Evolutionary conservation across 2,113 vertebrate genomes (phyloP).

Genomic region (Parus major): DNA sequence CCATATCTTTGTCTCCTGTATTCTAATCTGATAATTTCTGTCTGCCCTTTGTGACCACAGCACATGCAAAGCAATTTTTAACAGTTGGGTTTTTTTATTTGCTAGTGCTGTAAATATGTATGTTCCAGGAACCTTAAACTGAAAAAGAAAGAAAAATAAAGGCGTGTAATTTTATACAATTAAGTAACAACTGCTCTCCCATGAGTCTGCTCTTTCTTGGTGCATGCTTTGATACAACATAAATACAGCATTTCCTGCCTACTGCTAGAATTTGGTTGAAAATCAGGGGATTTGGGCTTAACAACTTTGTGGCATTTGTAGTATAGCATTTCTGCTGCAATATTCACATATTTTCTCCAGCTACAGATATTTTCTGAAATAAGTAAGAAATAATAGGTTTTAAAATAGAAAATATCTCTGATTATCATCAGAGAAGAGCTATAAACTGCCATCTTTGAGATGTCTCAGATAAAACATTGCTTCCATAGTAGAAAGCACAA

Average conservation of each 20-base stretch:
- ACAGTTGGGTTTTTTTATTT: neutral
- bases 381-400: neutral
- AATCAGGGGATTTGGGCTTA: neutral
- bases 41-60: neutral
- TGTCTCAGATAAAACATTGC: neutral
- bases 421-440: neutral
- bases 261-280: neutral
- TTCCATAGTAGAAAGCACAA: neutral
- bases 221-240: neutral
- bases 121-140: neutral
- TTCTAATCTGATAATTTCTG: neutral
- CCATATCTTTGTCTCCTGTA: neutral
- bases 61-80: neutral
- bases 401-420: neutral
- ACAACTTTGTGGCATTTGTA: neutral
- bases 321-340: neutral
- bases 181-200: neutral
- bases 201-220: neutral
- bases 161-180: neutral
- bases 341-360: neutral
- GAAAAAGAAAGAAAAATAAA: too few species aligned
- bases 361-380: neutral
- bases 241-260: neutral
- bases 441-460: neutral
- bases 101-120: neutral